Conservation (phyloP, 2,113 vertebrate species). For the Archilochus colubris region DNA sequence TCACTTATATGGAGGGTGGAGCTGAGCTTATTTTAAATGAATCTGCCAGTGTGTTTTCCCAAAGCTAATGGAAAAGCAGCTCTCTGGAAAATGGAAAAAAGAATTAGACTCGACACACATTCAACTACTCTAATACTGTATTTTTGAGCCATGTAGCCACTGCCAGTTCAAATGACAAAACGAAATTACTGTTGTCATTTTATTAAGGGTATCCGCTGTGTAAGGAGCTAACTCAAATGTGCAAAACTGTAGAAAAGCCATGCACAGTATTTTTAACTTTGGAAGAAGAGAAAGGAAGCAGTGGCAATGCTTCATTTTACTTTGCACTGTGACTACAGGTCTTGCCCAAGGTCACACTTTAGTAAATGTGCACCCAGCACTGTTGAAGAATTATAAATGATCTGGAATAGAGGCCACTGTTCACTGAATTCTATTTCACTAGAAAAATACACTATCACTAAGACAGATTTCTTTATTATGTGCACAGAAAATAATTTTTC, state of each 20-base stretch:
- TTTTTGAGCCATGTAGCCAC: slow-evolving; percentile 94
- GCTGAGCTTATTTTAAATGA: slow-evolving; percentile 98
- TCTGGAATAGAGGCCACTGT: slow-evolving; percentile 78
- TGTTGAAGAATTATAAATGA: slow-evolving; percentile 82
- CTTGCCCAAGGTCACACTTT: slow-evolving; percentile 85
- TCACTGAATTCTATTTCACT: slow-evolving; percentile 80
- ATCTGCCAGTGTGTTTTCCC: slow-evolving; percentile 98
- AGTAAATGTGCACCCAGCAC: slow-evolving; percentile 80
- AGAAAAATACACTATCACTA: slow-evolving; percentile 75
- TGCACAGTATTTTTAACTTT: slow-evolving; percentile 89
- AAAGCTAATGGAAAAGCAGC: slow-evolving; percentile 99
- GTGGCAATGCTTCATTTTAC: slow-evolving; percentile 83
- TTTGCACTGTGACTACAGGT: slow-evolving; percentile 82
- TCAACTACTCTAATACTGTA: slow-evolving; percentile 96
- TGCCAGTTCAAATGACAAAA: slow-evolving; percentile 97
- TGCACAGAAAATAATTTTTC: slow-evolving; percentile 65
- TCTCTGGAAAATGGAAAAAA: slow-evolving; percentile 99
- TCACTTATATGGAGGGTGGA: slow-evolving; percentile 94
- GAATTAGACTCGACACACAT: slow-evolving; percentile 98
- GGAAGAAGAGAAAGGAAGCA: slow-evolving; percentile 78
- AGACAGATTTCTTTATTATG: slow-evolving; percentile 81
- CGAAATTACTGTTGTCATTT: slow-evolving; percentile 99
- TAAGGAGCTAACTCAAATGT: slow-evolving; percentile 94
- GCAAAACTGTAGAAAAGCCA: slow-evolving; percentile 88
- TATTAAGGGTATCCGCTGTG: slow-evolving; percentile 99